Percentiles rank a stretch among this genome's conserved stretches.
Conservation (phyloP, 1,140 invertebrate species). For the Octopus sinensis region DNA sequence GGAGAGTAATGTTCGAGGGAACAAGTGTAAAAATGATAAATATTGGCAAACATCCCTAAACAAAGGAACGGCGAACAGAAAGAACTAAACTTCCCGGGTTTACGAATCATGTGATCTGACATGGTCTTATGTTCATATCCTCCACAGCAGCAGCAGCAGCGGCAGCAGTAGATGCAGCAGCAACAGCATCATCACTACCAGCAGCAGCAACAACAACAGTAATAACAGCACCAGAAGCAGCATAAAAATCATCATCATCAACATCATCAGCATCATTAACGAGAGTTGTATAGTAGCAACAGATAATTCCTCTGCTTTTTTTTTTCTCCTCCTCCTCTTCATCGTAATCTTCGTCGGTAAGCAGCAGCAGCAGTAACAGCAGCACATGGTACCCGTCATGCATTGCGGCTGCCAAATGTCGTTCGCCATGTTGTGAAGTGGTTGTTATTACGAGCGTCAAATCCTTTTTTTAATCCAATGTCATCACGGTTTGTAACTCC, state of each 20-base stretch:
- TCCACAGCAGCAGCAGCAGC: no score
- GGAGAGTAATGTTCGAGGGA: no score
- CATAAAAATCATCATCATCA: no score
- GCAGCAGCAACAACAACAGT: no score
- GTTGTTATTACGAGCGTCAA: constrained; percentile 19
- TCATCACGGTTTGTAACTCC: constrained; percentile 37
- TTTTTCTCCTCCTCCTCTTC: neutral
- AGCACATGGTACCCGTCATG: constrained; percentile 33
- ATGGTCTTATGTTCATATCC: neutral
- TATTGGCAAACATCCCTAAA: no score
- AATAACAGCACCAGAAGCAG: no score
- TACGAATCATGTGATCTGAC: constrained; percentile 6
- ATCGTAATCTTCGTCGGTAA: no score
- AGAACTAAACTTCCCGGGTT: constrained; percentile 12
- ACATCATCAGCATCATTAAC: no score
- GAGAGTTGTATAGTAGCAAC: no score
- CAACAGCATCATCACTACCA: constrained; percentile 17
- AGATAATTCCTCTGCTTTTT: neutral
- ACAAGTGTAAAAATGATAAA: no score
- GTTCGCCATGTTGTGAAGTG: constrained; percentile 25
- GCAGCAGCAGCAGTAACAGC: constrained; percentile 17
- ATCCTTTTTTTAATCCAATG: constrained; percentile 37
- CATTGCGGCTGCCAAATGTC: constrained; percentile 32
- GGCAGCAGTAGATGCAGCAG: neutral
- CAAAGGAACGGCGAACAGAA: no score